Percentiles rank a stretch among this genome's conserved stretches.
Conservation (phyloP, 1,140 invertebrate species). For the Asobara japonica region DNA sequence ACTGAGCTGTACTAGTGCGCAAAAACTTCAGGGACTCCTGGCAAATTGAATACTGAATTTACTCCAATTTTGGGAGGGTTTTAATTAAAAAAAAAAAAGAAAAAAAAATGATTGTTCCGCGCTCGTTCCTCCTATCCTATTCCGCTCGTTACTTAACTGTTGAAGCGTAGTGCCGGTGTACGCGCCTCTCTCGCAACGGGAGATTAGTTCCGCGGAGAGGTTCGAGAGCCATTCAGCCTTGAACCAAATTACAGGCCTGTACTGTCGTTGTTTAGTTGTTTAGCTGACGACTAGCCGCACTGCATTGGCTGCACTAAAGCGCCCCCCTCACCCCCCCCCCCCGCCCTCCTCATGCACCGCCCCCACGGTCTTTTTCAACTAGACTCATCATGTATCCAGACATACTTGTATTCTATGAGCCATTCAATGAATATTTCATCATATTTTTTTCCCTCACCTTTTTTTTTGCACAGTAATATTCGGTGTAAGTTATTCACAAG, state of each 20-base stretch:
- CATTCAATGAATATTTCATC: not conserved
- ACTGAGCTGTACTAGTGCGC: not conserved
- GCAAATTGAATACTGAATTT: no score
- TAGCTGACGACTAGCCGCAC: conserved; percentile 32
- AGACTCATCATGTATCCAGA: conserved; percentile 1
- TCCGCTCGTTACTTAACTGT: conserved; percentile 15
- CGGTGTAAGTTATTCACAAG: not conserved
- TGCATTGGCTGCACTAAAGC: not conserved
- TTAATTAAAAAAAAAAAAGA: not conserved
- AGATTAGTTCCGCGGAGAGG: conserved; percentile 46
- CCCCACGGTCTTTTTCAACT: not conserved
- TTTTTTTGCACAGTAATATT: not conserved
- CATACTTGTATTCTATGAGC: not conserved
- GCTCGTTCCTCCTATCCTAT: not conserved
- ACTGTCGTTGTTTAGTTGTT: conserved; percentile 49
- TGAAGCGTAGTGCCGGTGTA: conserved; percentile 33
- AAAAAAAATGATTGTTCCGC: not conserved
- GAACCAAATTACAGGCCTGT: conserved; percentile 49
- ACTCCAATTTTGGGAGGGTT: not conserved
- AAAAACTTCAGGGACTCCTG: no score
- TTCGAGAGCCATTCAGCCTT: conserved; percentile 42
- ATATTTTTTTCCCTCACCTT: not conserved
- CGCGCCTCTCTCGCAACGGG: conserved; percentile 30
- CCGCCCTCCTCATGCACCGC: not conserved
- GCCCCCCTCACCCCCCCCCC: not conserved